Percentiles rank a stretch among this genome's conserved stretches.
Evolutionary conservation across 2,113 vertebrate species (phyloP).

Genomic region (Nannospalax galili): DNA sequence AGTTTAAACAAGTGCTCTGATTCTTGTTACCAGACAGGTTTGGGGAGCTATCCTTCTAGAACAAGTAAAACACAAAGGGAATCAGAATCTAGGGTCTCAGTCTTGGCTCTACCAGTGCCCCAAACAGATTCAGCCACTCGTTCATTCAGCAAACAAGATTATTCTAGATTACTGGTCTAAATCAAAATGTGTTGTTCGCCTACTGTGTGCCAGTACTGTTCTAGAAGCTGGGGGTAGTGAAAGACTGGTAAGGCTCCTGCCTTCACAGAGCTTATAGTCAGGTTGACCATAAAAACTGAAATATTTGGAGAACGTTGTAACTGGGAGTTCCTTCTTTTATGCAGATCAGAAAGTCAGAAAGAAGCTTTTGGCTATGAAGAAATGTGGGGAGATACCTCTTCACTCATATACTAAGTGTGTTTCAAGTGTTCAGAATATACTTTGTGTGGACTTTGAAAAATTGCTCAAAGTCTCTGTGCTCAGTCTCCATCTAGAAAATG

Average conservation of each 20-base stretch:
- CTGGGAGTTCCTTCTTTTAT: neutral
- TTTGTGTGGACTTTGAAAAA: constrained; percentile 38
- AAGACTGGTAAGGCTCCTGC: neutral
- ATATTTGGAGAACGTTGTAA: neutral
- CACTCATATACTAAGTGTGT: neutral
- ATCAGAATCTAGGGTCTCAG: neutral
- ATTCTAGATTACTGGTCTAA: neutral
- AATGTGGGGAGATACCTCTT: neutral
- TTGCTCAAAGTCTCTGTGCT: neutral
- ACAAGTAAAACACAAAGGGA: neutral
- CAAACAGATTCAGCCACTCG: neutral
- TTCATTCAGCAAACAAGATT: neutral
- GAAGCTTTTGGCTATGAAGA: neutral
- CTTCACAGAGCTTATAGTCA: neutral
- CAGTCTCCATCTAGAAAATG: constrained; percentile 20
- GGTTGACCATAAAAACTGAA: neutral
- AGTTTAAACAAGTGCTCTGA: neutral
- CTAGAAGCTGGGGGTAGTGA: neutral
- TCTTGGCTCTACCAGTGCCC: neutral
- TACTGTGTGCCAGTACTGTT: neutral
- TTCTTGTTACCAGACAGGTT: neutral
- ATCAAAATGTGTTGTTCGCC: neutral
- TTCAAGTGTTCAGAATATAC: neutral
- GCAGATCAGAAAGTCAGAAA: neutral
- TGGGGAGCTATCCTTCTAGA: neutral